A percentile compares a stretch with the other conserved stretches of the same genome.
Evolutionary conservation across 2,113 vertebrate species (phyloP).

Genomic region (Protobothrops flavoviridis): DNA sequence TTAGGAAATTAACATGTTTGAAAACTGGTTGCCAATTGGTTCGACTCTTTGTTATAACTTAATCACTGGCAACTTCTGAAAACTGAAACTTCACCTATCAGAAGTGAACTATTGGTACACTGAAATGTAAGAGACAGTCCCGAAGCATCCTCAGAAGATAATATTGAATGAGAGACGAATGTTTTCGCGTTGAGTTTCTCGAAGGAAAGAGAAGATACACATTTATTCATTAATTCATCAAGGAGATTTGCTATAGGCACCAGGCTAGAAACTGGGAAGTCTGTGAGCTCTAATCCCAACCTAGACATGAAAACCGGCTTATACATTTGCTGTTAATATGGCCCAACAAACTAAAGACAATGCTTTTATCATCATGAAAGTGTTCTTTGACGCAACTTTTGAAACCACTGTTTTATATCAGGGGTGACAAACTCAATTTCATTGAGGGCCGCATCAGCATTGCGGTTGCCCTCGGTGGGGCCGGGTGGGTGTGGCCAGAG

Average conservation of each 20-base stretch:
- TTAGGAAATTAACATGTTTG: not conserved
- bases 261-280: not conserved
- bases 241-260: not conserved
- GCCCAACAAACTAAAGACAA: not conserved
- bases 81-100: not conserved
- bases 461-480: too few species aligned
- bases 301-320: not conserved
- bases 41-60: not conserved
- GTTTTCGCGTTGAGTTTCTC: not conserved
- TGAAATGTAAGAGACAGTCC: not conserved
- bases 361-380: not conserved
- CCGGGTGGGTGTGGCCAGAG: too few species aligned
- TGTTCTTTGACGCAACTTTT: not conserved
- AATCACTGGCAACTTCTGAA: not conserved
- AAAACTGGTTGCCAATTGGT: not conserved
- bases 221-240: not conserved
- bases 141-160: not conserved
- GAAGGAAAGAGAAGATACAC: not conserved
- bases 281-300: not conserved
- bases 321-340: not conserved
- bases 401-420: not conserved
- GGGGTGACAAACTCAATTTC: too few species aligned
- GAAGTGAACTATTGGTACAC: not conserved
- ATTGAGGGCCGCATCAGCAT: too few species aligned
- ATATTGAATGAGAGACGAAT: not conserved